A percentile compares a stretch with the other conserved stretches of the same genome.
phyloP scores from a whole-genome alignment of 2,888 invertebrate species.

The Melanargia galathea region DNA sequence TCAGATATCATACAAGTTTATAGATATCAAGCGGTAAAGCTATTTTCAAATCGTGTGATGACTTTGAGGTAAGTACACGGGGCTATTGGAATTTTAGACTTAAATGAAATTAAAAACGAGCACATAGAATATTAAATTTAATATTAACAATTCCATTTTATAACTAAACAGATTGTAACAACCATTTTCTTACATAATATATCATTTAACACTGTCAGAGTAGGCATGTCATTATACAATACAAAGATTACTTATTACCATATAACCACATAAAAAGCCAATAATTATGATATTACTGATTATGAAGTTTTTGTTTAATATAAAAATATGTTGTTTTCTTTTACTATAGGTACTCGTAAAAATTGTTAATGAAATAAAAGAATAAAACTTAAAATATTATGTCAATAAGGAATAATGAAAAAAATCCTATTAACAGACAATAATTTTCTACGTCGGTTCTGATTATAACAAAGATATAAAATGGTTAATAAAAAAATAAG shows the following conservation, averaged over 20 bases:
- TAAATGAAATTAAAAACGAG: slow-evolving; percentile 41
- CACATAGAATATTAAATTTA: slow-evolving; percentile 69
- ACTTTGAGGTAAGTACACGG: no score
- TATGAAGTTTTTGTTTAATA: slow-evolving; percentile 13
- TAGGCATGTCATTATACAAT: slow-evolving; percentile 37
- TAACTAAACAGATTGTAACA: slow-evolving; percentile 69
- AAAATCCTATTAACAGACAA: no score
- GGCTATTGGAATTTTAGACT: neutral
- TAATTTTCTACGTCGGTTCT: no score
- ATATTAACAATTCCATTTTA: slow-evolving; percentile 70
- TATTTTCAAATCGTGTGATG: no score
- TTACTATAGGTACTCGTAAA: neutral
- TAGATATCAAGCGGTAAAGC: no score
- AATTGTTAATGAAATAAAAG: neutral
- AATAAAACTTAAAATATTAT: slow-evolving; percentile 1
- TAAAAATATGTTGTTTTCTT: slow-evolving; percentile 20
- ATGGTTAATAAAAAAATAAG: neutral
- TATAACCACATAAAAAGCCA: slow-evolving; percentile 10
- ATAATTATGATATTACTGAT: slow-evolving; percentile 1
- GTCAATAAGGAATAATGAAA: no score
- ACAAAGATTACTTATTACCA: slow-evolving; percentile 12
- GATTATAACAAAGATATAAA: neutral
- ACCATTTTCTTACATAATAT: slow-evolving; percentile 54
- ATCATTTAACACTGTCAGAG: slow-evolving; percentile 40
- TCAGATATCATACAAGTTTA: no score